These are phyloP conservation scores for Alces alces DNA, from an alignment of 2,113 vertebrate species.

Conservation along the genomic window DNA sequence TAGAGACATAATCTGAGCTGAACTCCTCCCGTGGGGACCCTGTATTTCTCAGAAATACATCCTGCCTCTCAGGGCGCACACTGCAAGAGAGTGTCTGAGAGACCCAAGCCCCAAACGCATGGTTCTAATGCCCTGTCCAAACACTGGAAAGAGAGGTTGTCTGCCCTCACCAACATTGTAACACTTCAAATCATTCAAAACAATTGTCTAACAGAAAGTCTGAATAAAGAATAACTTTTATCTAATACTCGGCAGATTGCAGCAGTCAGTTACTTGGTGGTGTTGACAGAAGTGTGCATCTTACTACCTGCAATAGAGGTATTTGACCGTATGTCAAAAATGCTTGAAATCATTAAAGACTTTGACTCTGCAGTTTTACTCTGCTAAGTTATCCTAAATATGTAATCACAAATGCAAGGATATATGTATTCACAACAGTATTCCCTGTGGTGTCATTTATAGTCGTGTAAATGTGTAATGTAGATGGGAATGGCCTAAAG, in stretches of 20 bases:
- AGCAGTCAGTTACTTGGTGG: fast-evolving
- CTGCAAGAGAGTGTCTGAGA: fast-evolving
- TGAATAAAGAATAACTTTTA: neutral
- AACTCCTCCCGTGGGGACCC: fast-evolving
- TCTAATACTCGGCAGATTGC: neutral
- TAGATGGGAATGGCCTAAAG: neutral
- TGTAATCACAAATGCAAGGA: neutral
- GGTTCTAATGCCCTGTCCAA: neutral
- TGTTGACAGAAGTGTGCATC: fast-evolving
- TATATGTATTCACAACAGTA: neutral
- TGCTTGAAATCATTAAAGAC: neutral
- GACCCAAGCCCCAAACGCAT: fast-evolving
- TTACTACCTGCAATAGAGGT: fast-evolving
- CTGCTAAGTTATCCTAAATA: neutral
- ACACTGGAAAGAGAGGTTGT: too few species aligned
- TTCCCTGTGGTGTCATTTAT: neutral
- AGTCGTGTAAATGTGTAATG: neutral
- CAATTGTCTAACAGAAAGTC: neutral
- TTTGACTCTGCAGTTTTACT: neutral
- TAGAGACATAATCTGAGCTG: fast-evolving
- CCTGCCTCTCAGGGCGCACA: fast-evolving
- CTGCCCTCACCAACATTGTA: neutral
- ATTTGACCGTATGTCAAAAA: fast-evolving
- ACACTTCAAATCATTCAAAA: neutral
- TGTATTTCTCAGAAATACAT: fast-evolving